Conservation (phyloP, 2,113 vertebrate genomes). For the Hemibagrus wyckioides region DNA sequence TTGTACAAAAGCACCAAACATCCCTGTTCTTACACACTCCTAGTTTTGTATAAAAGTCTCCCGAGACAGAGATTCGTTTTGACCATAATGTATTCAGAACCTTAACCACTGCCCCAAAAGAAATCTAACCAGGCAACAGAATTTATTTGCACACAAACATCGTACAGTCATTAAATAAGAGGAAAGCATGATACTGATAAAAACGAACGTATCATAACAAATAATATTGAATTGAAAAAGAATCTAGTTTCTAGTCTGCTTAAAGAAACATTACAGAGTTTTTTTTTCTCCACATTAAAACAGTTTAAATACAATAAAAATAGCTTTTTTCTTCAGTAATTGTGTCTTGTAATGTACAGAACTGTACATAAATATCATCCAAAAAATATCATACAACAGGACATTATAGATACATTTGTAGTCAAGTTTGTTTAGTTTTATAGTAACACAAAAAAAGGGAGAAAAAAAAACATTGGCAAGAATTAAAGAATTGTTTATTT, state of each 20-base stretch:
- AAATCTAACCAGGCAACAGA: not conserved
- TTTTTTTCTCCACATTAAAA: slow-evolving; percentile 18
- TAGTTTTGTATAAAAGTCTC: not conserved
- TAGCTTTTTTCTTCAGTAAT: slow-evolving; percentile 2
- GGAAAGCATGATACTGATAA: not conserved
- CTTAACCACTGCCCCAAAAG: not conserved
- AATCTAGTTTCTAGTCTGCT: not conserved
- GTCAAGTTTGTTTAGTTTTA: not conserved
- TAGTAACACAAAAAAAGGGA: not conserved
- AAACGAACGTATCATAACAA: not conserved
- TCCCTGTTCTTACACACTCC: not conserved
- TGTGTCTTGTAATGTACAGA: slow-evolving; percentile 11
- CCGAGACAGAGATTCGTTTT: not conserved
- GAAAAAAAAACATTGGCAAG: not conserved
- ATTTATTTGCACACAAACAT: not conserved
- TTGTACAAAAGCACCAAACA: not conserved
- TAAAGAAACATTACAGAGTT: slow-evolving; percentile 7
- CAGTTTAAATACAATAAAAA: slow-evolving; percentile 19
- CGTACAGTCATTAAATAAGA: not conserved
- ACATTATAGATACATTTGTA: slow-evolving; percentile 12
- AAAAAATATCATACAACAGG: slow-evolving; percentile 14
- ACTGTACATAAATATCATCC: slow-evolving; percentile 17
- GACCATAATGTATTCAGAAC: not conserved
- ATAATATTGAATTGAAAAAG: slow-evolving; percentile 6
- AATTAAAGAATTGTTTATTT: not conserved